These are phyloP conservation scores for Dastarcus helophoroides DNA, from an alignment of 2,888 invertebrate species.

Conservation along the genomic window DNA sequence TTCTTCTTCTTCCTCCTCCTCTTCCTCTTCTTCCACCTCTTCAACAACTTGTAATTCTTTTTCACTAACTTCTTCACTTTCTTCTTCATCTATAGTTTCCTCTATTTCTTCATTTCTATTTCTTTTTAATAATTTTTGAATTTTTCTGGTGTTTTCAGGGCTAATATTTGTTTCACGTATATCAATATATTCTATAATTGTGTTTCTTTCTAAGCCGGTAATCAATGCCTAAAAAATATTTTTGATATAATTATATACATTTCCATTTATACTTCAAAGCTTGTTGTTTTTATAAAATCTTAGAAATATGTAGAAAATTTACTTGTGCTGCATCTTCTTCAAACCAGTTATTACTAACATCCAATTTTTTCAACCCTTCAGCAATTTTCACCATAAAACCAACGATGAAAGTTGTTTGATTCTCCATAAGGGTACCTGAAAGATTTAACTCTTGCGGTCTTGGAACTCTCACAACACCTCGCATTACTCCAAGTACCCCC, in stretches of 20 bases:
- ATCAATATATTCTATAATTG: slow-evolving; percentile 26
- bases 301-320: slow-evolving; percentile 6
- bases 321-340: slow-evolving; percentile 43
- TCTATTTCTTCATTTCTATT: slow-evolving; percentile 29
- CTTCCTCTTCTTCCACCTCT: slow-evolving; percentile 3
- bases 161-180: slow-evolving; percentile 38
- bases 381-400: slow-evolving; percentile 45
- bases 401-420: slow-evolving; percentile 43
- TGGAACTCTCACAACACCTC: slow-evolving; percentile 44
- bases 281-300: background rate
- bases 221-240: slow-evolving; percentile 20
- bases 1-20: slow-evolving; percentile 10
- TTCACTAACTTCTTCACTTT: slow-evolving; percentile 11
- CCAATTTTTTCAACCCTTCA: slow-evolving; percentile 41
- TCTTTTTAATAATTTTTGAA: slow-evolving; percentile 39
- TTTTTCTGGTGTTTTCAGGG: slow-evolving; percentile 35
- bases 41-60: slow-evolving; percentile 10
- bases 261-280: background rate
- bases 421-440: slow-evolving; percentile 44
- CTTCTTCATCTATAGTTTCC: slow-evolving; percentile 8
- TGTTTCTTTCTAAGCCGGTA: slow-evolving; percentile 22
- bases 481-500: slow-evolving; percentile 47
- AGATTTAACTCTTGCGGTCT: slow-evolving; percentile 45
- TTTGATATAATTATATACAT: slow-evolving; percentile 23
- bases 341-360: slow-evolving; percentile 48